Conservation (phyloP, 2,113 vertebrate species). For the Proteles cristata region DNA sequence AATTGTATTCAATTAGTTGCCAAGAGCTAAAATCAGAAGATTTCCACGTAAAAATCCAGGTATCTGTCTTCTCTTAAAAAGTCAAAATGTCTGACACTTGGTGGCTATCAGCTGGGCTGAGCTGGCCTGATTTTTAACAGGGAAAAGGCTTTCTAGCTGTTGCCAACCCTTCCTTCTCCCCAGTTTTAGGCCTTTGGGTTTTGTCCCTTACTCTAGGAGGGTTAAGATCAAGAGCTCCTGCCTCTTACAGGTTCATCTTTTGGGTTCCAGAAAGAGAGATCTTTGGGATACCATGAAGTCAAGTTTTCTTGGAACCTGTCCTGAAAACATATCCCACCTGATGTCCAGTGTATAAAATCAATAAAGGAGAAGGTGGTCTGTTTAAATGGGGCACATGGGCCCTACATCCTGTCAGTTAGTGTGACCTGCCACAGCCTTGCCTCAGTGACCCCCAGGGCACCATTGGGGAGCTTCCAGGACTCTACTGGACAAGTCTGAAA, state of each 20-base stretch:
- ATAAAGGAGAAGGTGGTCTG: neutral
- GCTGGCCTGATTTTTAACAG: neutral
- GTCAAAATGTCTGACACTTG: neutral
- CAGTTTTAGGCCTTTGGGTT: neutral
- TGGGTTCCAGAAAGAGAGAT: neutral
- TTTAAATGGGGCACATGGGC: neutral
- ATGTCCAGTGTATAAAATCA: neutral
- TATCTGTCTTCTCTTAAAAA: neutral
- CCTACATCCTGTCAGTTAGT: neutral
- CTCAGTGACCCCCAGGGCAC: neutral
- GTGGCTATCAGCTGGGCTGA: too few relatives aligned
- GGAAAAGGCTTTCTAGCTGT: neutral
- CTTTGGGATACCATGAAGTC: neutral
- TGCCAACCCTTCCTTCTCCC: neutral
- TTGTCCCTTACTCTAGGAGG: neutral
- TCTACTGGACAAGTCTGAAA: neutral
- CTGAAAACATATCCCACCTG: neutral
- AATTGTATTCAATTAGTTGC: neutral
- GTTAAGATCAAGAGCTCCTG: neutral
- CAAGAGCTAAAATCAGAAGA: slow-evolving; percentile 14
- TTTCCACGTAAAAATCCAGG: neutral
- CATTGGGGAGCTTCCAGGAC: neutral
- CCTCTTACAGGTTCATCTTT: neutral
- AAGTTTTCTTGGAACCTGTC: neutral
- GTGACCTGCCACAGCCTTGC: neutral